Base-by-base conservation (phyloP, 1,140 invertebrate species). In the Copidosoma floridanum region DNA sequence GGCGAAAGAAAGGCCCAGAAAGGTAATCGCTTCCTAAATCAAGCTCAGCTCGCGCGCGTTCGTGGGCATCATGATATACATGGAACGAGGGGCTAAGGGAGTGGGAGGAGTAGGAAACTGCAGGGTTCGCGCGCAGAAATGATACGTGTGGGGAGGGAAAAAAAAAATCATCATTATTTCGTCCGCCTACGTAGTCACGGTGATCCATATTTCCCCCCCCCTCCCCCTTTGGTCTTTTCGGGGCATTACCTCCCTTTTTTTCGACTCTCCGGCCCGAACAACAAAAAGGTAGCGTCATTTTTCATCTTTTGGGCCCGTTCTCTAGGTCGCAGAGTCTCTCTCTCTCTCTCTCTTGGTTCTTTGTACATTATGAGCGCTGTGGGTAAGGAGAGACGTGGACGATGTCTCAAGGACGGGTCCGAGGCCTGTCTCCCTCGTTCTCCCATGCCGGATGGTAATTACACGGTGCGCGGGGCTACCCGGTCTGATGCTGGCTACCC, bases 11-110 rank as follows among this genome's bases (percentile, higher is more conserved):
- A 50, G 46, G 46, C 46, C n/a, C n/a, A 35, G 54, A 57, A 51
- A 58, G 57, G 38, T 59, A 59, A 59, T 59, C 57, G 57, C 57
- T 59, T 59, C 57, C 48, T 59, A 59, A 59, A 59, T 59, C 57
- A 52, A 59, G 38, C 37, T 21, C 41, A n/a, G n/a, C n/a, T n/a
- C n/a, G n/a, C n/a, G n/a, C n/a, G n/a, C n/a, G n/a, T n/a, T n/a
- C n/a, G n/a, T n/a, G n/a, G n/a, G n/a, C n/a, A n/a, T n/a, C n/a
- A n/a, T n/a, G n/a, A n/a, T n/a, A n/a, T n/a, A n/a, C n/a, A n/a
- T n/a, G n/a, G n/a, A n/a, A n/a, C n/a, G n/a, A n/a, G n/a, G n/a
- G n/a, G n/a, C n/a, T n/a, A n/a, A n/a, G n/a, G n/a, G n/a, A n/a
- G n/a, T n/a, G n/a, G n/a, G n/a, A n/a, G n/a, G n/a, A n/a, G n/a